Base-by-base conservation (phyloP, 2,888 invertebrate genomes). In the Pemphredon lugubris region DNA sequence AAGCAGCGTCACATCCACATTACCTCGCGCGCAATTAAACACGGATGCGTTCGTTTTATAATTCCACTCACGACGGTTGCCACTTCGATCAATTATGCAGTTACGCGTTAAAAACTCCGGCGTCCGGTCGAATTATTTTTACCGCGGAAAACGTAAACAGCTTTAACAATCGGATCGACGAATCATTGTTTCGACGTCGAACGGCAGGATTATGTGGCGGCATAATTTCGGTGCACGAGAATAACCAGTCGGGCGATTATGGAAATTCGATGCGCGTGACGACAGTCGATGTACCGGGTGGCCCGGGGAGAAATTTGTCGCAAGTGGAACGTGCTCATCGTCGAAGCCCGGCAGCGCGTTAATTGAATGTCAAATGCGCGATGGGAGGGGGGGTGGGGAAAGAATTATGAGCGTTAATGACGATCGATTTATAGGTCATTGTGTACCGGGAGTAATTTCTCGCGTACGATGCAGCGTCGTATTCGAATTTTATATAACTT, bases 281-380 rank as follows among this genome's bases (percentile, higher is more conserved):
- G 45, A 50, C 59, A 59, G 48, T 50, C 42, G 50, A 55, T 37
- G 34, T 47, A 54, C 30, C 48, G 54, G 55, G 64, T 51, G 45
- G 51, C 16, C 32, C 11, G 13, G 16, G 34, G 53, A 37, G 58
- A 48, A 55, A 58, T 64, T 68, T 57, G 61, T 55, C 55, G 48
- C 59, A 11, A 40, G 50, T 58, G 48, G 37, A 42, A 47, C 37
- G 14, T 34, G 37, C 6, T 16, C 48, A 7, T 50, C 50, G 32
- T n/a, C 30, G 21, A 39, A 18, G 45, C 39, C 44, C 40, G 66
- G n/a, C 37, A 48, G 47, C 39, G 63, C 66, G 71, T 72, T 79
- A 80, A 80, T 80, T 80, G 77, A 79, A 81, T 79, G 80, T 77
- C 80, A 81, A 80, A 80, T 77, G 73, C 47, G 50, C 51, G 39